A percentile compares a stretch with the other conserved stretches of the same genome.
Evolutionary conservation across 2,888 invertebrate genomes (phyloP).

Genomic region (Peribatodes rhomboidaria): DNA sequence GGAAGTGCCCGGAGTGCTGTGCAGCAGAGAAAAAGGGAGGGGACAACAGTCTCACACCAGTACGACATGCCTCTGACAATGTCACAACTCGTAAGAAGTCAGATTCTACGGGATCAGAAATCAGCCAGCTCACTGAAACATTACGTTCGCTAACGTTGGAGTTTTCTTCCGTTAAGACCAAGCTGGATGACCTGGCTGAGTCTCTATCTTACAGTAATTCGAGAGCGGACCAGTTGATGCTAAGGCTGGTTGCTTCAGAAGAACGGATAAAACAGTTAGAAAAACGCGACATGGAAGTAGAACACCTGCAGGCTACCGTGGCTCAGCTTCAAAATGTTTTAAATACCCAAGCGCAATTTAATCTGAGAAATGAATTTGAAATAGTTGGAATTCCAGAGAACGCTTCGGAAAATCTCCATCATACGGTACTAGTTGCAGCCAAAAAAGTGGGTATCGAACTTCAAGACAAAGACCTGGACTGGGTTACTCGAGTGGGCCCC

Average conservation of each 20-base stretch:
- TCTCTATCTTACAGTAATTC: no score
- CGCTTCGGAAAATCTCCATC: conserved; percentile 7
- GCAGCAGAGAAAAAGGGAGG: not conserved
- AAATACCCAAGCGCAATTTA: conserved; percentile 2
- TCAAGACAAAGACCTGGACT: conserved; percentile 18
- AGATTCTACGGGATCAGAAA: no score
- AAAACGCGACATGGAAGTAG: conserved; percentile 1
- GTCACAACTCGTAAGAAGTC: not conserved
- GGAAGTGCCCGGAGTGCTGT: not conserved
- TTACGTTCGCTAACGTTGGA: no score
- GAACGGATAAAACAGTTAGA: not conserved
- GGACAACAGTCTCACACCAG: not conserved
- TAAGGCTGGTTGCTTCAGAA: no score
- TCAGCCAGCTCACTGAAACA: no score
- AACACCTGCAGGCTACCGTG: not conserved
- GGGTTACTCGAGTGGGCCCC: conserved; percentile 19
- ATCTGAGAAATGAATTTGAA: conserved; percentile 9
- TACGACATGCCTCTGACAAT: not conserved
- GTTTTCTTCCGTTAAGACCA: no score
- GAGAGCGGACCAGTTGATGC: no score
- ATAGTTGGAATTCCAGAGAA: conserved; percentile 11
- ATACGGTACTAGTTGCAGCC: not conserved
- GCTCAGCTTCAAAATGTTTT: not conserved
- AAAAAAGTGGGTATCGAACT: conserved; percentile 19
- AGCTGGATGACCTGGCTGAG: no score